A percentile compares a stretch with the other conserved stretches of the same genome.
phyloP scores from a whole-genome alignment of 2,888 invertebrate genomes.

The Shargacucullia verbasci region DNA sequence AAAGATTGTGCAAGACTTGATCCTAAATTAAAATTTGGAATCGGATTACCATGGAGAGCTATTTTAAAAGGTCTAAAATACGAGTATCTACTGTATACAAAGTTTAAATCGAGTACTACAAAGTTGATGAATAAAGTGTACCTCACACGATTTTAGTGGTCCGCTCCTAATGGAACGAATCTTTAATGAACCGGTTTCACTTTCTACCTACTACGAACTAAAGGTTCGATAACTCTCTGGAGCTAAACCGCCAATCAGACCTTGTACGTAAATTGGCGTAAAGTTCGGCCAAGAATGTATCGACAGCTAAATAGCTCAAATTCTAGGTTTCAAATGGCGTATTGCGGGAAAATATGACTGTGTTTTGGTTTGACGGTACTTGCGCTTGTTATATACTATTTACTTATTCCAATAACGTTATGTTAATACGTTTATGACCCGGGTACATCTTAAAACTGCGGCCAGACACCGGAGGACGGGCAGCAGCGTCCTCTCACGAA shows the following conservation, averaged over 20 bases:
- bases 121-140: not conserved
- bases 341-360: too few species aligned
- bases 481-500: too few species aligned
- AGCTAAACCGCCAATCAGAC: constrained; percentile 15
- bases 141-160: not conserved
- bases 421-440: too few species aligned
- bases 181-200: constrained; percentile 11
- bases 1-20: too few species aligned
- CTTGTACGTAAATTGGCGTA: constrained; percentile 6
- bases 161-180: constrained; percentile 4
- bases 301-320: not conserved
- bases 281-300: constrained; percentile 4
- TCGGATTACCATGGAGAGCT: too few species aligned
- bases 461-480: too few species aligned
- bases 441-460: too few species aligned
- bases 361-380: too few species aligned
- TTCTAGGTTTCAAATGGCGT: not conserved
- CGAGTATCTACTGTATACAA: not conserved
- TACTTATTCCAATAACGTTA: too few species aligned
- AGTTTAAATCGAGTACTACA: not conserved
- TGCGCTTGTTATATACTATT: too few species aligned
- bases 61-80: too few species aligned
- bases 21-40: too few species aligned
- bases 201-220: constrained; percentile 2
- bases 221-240: constrained; percentile 7